A percentile compares a stretch with the other conserved stretches of the same genome.
Evolutionary conservation across 2,888 invertebrate genomes (phyloP).

Genomic region (Balanococcus diminutus): DNA sequence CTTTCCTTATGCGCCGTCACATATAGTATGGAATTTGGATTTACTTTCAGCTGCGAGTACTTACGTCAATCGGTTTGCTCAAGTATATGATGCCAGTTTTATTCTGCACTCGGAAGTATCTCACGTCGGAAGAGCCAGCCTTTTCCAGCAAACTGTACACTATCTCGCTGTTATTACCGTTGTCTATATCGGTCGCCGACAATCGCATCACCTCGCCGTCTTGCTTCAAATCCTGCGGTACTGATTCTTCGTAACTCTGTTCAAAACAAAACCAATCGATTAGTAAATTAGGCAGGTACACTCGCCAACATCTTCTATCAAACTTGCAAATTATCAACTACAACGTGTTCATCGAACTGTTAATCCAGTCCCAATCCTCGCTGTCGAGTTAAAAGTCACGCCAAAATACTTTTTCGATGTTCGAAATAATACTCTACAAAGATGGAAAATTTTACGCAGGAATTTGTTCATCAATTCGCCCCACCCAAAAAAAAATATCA

Average conservation of each 20-base stretch:
- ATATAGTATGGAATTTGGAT: neutral
- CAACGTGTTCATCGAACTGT: no score
- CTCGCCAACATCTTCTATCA: no score
- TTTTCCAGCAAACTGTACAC: constrained; percentile 66
- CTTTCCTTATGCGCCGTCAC: neutral
- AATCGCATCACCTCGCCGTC: constrained; percentile 83
- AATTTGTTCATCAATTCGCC: no score
- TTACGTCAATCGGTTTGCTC: constrained; percentile 70
- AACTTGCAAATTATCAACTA: no score
- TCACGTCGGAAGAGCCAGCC: constrained; percentile 63
- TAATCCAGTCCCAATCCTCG: no score
- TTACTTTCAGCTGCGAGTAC: no score
- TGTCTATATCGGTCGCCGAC: constrained; percentile 90
- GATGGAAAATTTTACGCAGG: no score
- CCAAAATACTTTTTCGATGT: no score
- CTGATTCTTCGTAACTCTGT: constrained; percentile 73
- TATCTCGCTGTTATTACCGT: constrained; percentile 87
- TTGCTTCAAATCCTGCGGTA: constrained; percentile 78
- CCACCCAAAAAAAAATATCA: no score
- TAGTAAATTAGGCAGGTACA: no score
- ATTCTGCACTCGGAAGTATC: constrained; percentile 81
- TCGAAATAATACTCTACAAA: no score
- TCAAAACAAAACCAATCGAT: neutral
- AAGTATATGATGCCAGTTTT: constrained; percentile 84
- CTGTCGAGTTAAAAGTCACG: no score